Conservation (phyloP, 2,797 vertebrate species). For the Sebastes iracundus region DNA sequence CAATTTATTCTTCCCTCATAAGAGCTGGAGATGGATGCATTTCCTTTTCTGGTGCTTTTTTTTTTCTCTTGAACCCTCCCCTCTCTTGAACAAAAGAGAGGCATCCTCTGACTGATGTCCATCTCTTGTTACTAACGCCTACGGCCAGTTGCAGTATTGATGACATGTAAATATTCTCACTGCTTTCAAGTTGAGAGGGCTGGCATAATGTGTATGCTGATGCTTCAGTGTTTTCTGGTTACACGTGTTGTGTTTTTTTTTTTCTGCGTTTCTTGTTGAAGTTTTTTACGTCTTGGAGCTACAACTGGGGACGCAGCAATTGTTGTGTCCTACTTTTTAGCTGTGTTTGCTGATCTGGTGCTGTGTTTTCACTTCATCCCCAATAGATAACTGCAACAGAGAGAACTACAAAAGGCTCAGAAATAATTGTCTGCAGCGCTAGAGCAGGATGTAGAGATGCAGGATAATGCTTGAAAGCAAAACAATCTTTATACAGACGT, state of each 20-base stretch:
- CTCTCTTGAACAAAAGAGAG: constrained; percentile 19
- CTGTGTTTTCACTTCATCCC: neutral
- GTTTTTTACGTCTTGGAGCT: neutral
- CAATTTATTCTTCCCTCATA: constrained; percentile 16
- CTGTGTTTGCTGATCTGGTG: neutral
- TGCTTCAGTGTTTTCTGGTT: neutral
- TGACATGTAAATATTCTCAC: constrained; percentile 9
- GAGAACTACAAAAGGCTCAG: neutral
- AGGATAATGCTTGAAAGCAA: neutral
- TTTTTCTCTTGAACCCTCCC: neutral
- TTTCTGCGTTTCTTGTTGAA: neutral
- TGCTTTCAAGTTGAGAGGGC: constrained; percentile 9
- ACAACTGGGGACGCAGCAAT: neutral
- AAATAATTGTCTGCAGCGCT: neutral
- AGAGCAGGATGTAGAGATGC: neutral
- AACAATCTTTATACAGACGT: neutral
- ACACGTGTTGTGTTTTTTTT: neutral
- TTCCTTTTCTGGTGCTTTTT: constrained; percentile 10
- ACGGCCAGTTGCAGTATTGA: neutral
- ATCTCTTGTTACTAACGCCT: neutral
- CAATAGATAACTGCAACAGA: neutral
- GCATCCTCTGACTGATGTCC: constrained; percentile 28
- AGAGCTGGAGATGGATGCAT: constrained; percentile 8
- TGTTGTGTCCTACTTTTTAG: neutral
- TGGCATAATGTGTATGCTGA: neutral